phyloP scores from a whole-genome alignment of 2,888 invertebrate species.

The Lamellibrachia satsuma region DNA sequence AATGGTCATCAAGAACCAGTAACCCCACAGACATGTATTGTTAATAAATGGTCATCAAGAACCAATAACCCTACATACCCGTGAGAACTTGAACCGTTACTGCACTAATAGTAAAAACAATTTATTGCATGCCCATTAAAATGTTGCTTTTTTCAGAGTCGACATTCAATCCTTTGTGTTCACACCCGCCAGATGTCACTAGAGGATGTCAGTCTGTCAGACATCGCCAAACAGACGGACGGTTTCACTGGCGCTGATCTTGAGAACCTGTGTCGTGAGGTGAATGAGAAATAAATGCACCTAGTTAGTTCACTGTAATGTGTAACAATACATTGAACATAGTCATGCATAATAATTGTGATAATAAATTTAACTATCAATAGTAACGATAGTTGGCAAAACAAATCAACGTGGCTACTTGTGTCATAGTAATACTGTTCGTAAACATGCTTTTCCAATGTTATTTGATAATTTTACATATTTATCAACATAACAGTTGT shows the following conservation, averaged over 20 bases:
- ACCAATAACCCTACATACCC: background rate
- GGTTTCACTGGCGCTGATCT: slow-evolving; percentile 74
- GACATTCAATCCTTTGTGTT: slow-evolving; percentile 65
- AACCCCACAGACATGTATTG: too few relatives aligned
- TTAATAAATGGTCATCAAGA: too few relatives aligned
- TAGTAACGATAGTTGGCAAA: background rate
- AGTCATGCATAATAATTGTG: too few relatives aligned
- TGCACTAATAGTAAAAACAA: background rate
- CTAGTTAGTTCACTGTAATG: background rate
- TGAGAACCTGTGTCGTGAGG: slow-evolving; percentile 72
- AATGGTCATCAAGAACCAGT: too few relatives aligned
- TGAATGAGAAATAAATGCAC: slow-evolving; percentile 40
- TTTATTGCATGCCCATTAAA: background rate
- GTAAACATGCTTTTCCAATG: too few relatives aligned
- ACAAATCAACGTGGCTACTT: too few relatives aligned
- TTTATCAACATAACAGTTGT: too few relatives aligned
- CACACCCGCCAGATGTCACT: slow-evolving; percentile 61
- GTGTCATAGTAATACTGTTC: too few relatives aligned
- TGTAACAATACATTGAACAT: too few relatives aligned
- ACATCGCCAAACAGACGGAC: slow-evolving; percentile 62
- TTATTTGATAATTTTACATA: too few relatives aligned
- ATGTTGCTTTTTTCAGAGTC: background rate
- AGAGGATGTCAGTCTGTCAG: slow-evolving; percentile 35
- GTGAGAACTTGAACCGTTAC: background rate
- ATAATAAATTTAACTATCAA: too few relatives aligned